Conservation (phyloP, 2,113 vertebrate genomes). For the Taxidea taxus region DNA sequence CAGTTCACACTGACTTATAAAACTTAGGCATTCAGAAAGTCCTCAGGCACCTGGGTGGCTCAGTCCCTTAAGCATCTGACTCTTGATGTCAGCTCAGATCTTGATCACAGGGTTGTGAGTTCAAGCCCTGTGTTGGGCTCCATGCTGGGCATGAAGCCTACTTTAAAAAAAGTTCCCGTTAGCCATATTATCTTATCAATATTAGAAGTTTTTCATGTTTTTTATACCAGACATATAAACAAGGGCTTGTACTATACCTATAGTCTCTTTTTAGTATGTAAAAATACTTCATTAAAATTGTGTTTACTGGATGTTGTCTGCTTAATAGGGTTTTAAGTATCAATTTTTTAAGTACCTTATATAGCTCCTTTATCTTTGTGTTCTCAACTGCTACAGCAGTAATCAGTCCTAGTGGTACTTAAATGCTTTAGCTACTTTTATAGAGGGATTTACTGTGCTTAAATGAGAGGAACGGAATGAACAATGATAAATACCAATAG, state of each 20-base stretch:
- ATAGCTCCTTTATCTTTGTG: neutral
- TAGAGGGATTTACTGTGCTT: neutral
- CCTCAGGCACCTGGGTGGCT: neutral
- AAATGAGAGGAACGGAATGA: slow-evolving; percentile 8
- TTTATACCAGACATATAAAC: neutral
- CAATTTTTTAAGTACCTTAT: neutral
- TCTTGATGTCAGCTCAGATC: neutral
- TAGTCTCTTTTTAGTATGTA: neutral
- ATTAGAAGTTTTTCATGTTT: neutral
- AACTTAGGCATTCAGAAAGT: neutral
- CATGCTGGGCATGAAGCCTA: neutral
- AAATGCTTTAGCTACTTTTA: neutral
- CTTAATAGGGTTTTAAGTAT: neutral
- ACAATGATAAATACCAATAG: slow-evolving; percentile 5
- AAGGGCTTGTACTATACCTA: neutral
- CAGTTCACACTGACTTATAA: neutral
- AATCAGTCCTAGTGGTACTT: neutral
- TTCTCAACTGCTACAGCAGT: neutral
- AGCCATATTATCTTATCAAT: neutral
- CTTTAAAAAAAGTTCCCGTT: neutral
- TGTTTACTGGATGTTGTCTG: neutral
- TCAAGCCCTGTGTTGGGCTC: neutral
- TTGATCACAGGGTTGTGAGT: neutral
- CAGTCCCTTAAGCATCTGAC: neutral
- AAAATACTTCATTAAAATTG: neutral